These are phyloP conservation scores for Vireo griseus DNA, from an alignment of 2,797 vertebrate genomes.

Conservation along the genomic window DNA sequence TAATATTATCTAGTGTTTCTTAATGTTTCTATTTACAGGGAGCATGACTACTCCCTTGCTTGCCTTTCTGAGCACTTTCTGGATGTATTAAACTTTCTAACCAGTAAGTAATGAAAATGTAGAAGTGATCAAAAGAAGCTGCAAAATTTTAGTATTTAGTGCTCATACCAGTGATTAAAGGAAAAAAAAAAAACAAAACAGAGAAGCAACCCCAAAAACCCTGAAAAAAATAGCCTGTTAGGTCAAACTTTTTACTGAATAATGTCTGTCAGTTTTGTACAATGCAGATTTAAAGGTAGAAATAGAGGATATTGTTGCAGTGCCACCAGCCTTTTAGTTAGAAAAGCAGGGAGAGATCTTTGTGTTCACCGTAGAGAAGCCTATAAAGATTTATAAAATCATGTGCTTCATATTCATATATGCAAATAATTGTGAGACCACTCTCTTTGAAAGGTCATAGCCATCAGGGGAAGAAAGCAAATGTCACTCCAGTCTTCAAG, in stretches of 20 bases:
- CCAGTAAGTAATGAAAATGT: neutral
- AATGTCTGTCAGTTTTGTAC: neutral
- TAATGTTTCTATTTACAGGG: neutral
- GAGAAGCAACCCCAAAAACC: accelerated
- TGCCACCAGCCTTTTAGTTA: neutral
- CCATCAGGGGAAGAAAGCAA: neutral
- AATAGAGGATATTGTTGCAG: neutral
- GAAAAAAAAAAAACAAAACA: no score
- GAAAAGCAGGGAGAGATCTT: neutral
- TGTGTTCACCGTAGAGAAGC: neutral
- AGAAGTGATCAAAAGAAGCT: neutral
- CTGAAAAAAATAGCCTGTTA: no score
- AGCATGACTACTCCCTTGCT: neutral
- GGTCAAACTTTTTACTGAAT: neutral
- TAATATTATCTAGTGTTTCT: neutral
- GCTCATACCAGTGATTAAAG: neutral
- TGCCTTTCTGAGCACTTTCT: neutral
- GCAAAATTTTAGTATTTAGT: neutral
- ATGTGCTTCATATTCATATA: neutral
- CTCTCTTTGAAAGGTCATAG: neutral
- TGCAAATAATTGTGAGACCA: neutral
- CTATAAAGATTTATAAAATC: neutral
- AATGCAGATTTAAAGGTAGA: neutral
- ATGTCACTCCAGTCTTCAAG: neutral
- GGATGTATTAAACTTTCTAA: neutral